phyloP scores from a whole-genome alignment of 2,113 vertebrate genomes.

The Entelurus aequoreus region DNA sequence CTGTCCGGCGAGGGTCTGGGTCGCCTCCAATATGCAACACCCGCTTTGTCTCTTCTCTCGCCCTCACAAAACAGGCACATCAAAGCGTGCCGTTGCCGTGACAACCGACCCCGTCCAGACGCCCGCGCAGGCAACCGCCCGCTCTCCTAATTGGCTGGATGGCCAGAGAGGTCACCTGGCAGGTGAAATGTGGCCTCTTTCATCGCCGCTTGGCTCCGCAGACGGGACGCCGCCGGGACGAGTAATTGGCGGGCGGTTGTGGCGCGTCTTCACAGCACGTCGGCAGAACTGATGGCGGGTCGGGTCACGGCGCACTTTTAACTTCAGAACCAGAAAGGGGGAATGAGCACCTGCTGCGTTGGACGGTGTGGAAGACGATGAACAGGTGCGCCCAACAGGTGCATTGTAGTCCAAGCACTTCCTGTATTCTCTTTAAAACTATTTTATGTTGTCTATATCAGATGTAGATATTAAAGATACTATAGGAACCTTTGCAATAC shows the following conservation, averaged over 20 bases:
- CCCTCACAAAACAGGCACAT: conserved; percentile 18
- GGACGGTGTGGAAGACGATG: neutral
- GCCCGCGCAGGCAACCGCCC: neutral
- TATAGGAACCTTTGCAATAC: too few relatives aligned
- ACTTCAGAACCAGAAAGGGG: neutral
- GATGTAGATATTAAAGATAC: too few relatives aligned
- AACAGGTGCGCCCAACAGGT: conserved; percentile 4
- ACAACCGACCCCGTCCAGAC: conserved; percentile 22
- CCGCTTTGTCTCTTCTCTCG: neutral
- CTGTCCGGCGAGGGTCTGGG: conserved; percentile 2
- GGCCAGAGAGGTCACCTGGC: conserved; percentile 15
- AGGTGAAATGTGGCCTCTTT: conserved; percentile 22
- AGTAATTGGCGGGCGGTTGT: conserved; percentile 27
- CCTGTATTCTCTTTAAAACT: too few relatives aligned
- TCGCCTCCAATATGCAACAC: too few relatives aligned
- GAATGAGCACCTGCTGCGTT: neutral
- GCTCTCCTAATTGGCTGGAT: conserved; percentile 37
- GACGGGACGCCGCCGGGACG: neutral
- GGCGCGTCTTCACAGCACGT: neutral
- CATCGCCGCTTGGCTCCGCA: conserved; percentile 2
- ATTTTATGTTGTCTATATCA: too few relatives aligned
- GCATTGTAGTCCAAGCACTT: neutral
- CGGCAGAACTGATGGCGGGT: neutral
- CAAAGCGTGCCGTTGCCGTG: conserved; percentile 36
- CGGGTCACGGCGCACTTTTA: too few relatives aligned